Evolutionary conservation across 2,888 invertebrate genomes (phyloP).

Genomic region (Anagyrus pseudococci): DNA sequence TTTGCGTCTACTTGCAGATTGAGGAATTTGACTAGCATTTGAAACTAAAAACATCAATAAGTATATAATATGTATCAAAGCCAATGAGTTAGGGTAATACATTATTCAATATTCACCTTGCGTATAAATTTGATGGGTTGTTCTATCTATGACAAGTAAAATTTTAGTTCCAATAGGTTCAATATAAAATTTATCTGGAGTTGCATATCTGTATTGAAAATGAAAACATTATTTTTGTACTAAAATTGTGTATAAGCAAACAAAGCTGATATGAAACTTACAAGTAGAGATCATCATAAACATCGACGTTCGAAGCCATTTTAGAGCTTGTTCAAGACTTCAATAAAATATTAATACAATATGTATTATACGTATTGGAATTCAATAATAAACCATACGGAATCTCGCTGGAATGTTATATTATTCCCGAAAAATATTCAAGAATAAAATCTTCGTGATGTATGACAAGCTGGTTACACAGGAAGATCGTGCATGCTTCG

Average conservation of each 20-base stretch:
- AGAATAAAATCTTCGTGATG: too few relatives aligned
- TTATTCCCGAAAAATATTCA: too few relatives aligned
- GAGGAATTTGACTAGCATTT: conserved; percentile 69
- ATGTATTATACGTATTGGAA: too few relatives aligned
- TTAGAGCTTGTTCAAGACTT: too few relatives aligned
- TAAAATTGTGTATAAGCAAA: neutral
- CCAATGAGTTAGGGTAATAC: neutral
- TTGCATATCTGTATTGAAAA: conserved; percentile 72
- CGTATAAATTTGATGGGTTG: conserved; percentile 74
- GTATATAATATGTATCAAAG: neutral
- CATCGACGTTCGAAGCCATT: conserved; percentile 59
- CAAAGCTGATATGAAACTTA: conserved; percentile 62
- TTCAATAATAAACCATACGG: too few relatives aligned
- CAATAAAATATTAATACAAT: too few relatives aligned
- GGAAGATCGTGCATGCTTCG: too few relatives aligned
- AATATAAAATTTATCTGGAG: conserved; percentile 88
- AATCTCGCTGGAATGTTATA: too few relatives aligned
- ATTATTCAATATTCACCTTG: conserved; percentile 75
- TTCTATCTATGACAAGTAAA: conserved; percentile 84
- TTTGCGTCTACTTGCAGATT: conserved; percentile 68
- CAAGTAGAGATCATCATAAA: conserved; percentile 79
- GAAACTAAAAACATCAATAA: conserved; percentile 50
- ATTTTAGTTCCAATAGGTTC: conserved; percentile 81
- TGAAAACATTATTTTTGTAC: conserved; percentile 9
- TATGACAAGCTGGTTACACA: too few relatives aligned